Conservation (phyloP, 2,797 vertebrate species). For the Poeciliopsis turneri region DNA sequence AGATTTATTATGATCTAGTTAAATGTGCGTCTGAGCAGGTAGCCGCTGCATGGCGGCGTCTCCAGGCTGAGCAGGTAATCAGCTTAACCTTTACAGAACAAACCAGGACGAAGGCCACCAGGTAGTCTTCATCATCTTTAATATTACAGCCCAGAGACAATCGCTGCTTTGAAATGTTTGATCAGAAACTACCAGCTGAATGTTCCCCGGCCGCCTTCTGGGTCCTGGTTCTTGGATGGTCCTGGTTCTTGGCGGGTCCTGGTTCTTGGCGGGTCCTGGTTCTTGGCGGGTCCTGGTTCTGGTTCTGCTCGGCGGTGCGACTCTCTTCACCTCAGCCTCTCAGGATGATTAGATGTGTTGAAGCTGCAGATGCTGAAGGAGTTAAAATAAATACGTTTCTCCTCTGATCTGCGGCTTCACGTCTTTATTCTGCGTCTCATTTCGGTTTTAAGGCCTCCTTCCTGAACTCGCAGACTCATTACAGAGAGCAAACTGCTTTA, state of each 20-base stretch:
- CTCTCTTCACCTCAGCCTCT: no score
- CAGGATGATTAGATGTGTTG: no score
- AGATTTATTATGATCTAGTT: background rate
- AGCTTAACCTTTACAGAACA: background rate
- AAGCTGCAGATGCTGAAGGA: background rate
- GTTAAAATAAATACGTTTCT: background rate
- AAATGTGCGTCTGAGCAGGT: background rate
- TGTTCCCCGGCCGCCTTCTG: background rate
- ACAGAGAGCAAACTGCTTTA: conserved; percentile 26
- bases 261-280: no score
- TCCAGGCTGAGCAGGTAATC: background rate
- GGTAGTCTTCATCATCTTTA: background rate
- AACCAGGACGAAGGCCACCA: background rate
- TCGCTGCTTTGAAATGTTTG: background rate
- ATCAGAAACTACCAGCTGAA: background rate
- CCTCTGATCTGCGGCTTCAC: background rate
- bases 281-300: no score
- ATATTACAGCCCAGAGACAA: background rate
- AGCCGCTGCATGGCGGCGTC: background rate
- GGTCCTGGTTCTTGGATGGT: no score
- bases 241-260: no score
- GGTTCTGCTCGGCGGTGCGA: no score
- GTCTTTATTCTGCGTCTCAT: background rate
- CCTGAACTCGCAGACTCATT: conserved; percentile 17
- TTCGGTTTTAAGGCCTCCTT: background rate